phyloP scores from a whole-genome alignment of 2,888 invertebrate species.

The Sinodicranocentrus sp. region DNA sequence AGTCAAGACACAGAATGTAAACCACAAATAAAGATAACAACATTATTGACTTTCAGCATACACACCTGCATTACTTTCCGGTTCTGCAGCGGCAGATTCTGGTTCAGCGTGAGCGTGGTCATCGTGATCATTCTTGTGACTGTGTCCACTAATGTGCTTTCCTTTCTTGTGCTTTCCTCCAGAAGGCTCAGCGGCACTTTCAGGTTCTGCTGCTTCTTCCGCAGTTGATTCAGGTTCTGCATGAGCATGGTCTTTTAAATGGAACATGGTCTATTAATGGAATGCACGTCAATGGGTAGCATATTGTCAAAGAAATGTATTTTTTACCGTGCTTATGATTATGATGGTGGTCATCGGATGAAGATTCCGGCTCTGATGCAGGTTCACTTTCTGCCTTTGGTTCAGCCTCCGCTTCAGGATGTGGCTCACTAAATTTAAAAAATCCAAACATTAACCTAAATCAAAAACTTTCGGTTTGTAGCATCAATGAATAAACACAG shows the following conservation, averaged over 20 bases:
- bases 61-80: conserved; percentile 77
- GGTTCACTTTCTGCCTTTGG: conserved; percentile 62
- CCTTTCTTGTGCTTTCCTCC: conserved; percentile 78
- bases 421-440: conserved; percentile 74
- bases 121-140: conserved; percentile 61
- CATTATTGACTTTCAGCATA: no score
- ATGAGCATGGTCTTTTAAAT: conserved; percentile 44
- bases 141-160: conserved; percentile 77
- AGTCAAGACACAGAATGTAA: not conserved
- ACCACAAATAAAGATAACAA: not conserved
- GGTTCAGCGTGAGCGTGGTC: conserved; percentile 77
- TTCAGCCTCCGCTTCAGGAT: conserved; percentile 79
- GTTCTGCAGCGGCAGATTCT: conserved; percentile 78
- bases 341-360: not conserved
- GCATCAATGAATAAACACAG: no score
- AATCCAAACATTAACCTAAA: no score
- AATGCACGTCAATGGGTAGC: not conserved
- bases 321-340: not conserved
- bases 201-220: conserved; percentile 78
- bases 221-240: conserved; percentile 76
- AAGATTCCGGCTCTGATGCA: conserved; percentile 50
- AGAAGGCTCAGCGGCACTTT: conserved; percentile 79
- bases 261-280: not conserved
- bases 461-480: no score
- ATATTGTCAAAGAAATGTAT: not conserved